Evolutionary conservation across 1,140 invertebrate species (phyloP).

Genomic region (Drosophila ogumai): DNA sequence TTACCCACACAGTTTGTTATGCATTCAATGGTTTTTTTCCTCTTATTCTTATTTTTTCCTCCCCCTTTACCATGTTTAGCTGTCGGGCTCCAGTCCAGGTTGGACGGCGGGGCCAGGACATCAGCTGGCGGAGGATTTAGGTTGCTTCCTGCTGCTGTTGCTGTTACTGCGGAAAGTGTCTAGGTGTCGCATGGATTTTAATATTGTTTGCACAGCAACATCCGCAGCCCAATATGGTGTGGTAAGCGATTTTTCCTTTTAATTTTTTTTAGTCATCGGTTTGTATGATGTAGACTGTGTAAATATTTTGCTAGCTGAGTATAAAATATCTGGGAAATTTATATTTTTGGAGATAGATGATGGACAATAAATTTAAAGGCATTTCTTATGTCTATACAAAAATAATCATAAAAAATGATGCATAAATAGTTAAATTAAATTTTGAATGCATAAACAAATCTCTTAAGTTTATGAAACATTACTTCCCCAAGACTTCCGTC

Average conservation of each 20-base stretch:
- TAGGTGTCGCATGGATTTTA: conserved; percentile 46
- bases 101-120: conserved; percentile 21
- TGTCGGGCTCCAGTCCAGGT: conserved; percentile 5
- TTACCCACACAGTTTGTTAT: conserved; percentile 69
- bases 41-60: neutral
- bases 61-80: neutral
- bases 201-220: conserved; percentile 40
- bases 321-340: neutral
- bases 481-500: neutral
- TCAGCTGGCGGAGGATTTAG: conserved; percentile 35
- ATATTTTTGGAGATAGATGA: neutral
- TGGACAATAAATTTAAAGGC: neutral
- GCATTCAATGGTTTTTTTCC: conserved; percentile 33
- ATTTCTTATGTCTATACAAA: too few species aligned
- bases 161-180: conserved; percentile 9
- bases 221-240: conserved; percentile 5
- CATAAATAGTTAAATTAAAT: too few species aligned
- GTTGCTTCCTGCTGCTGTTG: conserved; percentile 15
- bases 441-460: too few species aligned
- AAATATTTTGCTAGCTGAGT: conserved; percentile 4
- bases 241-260: conserved; percentile 11
- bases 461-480: neutral
- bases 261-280: neutral
- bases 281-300: neutral
- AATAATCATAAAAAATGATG: too few species aligned